Evolutionary conservation across 2,888 invertebrate genomes (phyloP).

Genomic region (Agrotis segetum): DNA sequence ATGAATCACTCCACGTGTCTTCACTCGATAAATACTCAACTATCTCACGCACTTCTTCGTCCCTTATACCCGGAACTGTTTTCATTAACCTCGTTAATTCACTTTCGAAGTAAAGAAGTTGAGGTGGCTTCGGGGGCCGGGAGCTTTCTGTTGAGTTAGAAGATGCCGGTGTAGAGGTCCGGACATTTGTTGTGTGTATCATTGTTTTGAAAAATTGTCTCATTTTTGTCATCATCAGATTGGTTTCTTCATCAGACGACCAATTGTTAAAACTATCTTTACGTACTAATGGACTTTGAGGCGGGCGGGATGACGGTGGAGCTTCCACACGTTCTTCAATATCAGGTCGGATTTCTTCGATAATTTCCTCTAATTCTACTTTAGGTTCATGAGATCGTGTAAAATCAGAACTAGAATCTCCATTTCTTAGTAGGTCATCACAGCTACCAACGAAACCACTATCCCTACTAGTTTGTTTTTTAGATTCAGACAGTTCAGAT

Average conservation of each 20-base stretch:
- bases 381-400: conserved; percentile 89
- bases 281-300: conserved; percentile 92
- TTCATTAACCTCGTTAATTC: conserved; percentile 97
- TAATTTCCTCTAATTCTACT: conserved; percentile 91
- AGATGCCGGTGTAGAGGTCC: conserved; percentile 90
- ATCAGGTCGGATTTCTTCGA: conserved; percentile 91
- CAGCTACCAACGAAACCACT: conserved; percentile 97
- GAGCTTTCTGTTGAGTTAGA: conserved; percentile 90
- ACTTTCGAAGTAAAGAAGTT: conserved; percentile 96
- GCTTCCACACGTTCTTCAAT: conserved; percentile 87
- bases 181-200: conserved; percentile 92
- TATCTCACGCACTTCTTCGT: conserved; percentile 97
- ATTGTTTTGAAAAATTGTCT: conserved; percentile 97
- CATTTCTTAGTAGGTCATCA: conserved; percentile 95
- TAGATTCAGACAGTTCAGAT: conserved; percentile 92
- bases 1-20: conserved; percentile 98
- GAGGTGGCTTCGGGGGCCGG: conserved; percentile 95
- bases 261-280: conserved; percentile 98
- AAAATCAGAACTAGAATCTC: conserved; percentile 89
- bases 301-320: conserved; percentile 89
- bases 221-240: conserved; percentile 98
- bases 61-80: conserved; percentile 97
- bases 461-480: conserved; percentile 96
- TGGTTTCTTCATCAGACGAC: conserved; percentile 98
- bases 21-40: conserved; percentile 98